Base-by-base conservation (phyloP, 64 coral and sea anemone species). In the Stichodactyla helianthus region DNA sequence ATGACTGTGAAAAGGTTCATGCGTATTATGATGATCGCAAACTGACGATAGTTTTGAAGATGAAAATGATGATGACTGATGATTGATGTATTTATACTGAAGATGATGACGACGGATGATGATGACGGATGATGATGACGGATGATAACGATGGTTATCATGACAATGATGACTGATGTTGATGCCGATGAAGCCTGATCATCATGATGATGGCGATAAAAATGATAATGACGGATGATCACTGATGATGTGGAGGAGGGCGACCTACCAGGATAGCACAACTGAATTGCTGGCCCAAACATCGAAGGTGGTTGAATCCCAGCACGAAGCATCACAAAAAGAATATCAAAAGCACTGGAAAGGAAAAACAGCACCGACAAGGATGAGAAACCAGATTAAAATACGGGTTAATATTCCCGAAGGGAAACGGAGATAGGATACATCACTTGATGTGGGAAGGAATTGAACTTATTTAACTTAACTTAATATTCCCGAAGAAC, bases 331-430 rank as follows among this genome's bases (percentile, higher is more conserved):
- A 99, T 89, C 19, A 92, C 88, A 78, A 86, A 99, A 54, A 89
- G 86, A 52, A 99, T 86, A 58, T 99, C 97, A 71, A 99, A 99
- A 51, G 97, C 97, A 83, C 97, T 99, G 67, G 53, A 83, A 78
- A 35, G 9, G 20, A 87, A 89, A 12, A 31, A 31, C 14, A 11
- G 9, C 0, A 58, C 8, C 55, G 55, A 20, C 62, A 65, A 65
- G 62, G 2, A 65, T 6, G 35, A 44, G 35, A 44, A 44, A 44
- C 35, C 1, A 44, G 35, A 44, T 44, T 44, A 2, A 44, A 44
- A 44, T 44, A 44, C 35, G 0, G 1, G 1, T 44, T 44, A 44
- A 44, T 44, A 44, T 44, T 44, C 1, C 35, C 35, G 35, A 44
- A 44, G 35, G n/a, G n/a, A n/a, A n/a, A n/a, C n/a, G n/a, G n/a